Conservation (phyloP, 2,113 vertebrate species). For the Eidolon helvum region DNA sequence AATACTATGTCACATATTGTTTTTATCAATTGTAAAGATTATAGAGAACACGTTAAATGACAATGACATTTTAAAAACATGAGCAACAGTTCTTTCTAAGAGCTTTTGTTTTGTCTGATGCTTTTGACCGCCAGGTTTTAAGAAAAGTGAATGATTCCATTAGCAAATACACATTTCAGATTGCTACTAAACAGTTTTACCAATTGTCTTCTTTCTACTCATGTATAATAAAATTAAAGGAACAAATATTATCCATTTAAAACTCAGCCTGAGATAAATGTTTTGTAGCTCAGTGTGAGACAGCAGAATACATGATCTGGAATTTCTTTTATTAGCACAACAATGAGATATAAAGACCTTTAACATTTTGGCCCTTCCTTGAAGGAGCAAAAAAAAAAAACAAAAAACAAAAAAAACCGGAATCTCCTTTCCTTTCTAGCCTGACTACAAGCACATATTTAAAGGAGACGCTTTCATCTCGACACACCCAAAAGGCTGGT, state of each 20-base stretch:
- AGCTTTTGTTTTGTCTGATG: neutral
- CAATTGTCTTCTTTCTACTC: neutral
- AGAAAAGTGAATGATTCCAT: neutral
- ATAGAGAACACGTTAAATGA: neutral
- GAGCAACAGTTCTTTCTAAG: neutral
- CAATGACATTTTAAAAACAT: neutral
- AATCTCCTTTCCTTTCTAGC: neutral
- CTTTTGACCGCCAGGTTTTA: neutral
- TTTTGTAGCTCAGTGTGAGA: neutral
- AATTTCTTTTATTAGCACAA: neutral
- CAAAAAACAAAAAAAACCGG: neutral
- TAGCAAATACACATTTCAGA: neutral
- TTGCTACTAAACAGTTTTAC: neutral
- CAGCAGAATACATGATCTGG: neutral
- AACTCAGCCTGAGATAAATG: neutral
- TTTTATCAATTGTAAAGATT: neutral
- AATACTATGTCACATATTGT: neutral
- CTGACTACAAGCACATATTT: conserved; percentile 8
- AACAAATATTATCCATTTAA: neutral
- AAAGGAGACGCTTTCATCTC: neutral
- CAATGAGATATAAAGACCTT: neutral
- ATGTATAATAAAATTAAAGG: neutral
- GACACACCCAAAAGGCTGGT: neutral
- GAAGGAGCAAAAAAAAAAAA: neutral
- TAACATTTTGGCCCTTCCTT: neutral